Conservation (phyloP, 2,113 vertebrate genomes). For the Glaucidium brasilianum region DNA sequence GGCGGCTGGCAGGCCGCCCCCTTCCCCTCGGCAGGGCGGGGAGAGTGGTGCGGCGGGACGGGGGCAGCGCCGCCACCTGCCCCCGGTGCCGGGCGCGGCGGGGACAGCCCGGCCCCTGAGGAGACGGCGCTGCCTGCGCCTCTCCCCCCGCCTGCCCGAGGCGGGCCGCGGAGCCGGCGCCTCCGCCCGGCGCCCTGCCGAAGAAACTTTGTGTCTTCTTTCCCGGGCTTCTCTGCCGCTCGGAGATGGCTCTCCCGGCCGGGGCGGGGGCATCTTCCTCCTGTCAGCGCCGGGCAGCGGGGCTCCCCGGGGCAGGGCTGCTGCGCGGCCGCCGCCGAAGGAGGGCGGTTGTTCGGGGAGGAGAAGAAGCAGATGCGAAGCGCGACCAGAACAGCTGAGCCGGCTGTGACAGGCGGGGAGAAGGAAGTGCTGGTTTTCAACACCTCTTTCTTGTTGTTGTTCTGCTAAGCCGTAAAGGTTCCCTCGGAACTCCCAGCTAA, state of each 20-base stretch:
- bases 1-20: neutral
- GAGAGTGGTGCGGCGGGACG: neutral
- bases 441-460: neutral
- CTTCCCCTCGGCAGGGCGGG: neutral
- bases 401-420: constrained; percentile 1
- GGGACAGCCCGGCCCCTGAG: neutral
- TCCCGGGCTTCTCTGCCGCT: neutral
- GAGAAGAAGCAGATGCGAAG: neutral
- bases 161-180: neutral
- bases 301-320: neutral
- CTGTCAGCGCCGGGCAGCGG: constrained; percentile 1
- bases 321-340: neutral
- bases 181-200: neutral
- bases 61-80: neutral
- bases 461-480: neutral
- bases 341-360: neutral
- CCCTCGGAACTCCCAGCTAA: neutral
- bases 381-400: constrained; percentile 1
- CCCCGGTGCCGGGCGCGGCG: neutral
- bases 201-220: constrained; percentile 16
- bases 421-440: neutral
- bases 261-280: neutral
- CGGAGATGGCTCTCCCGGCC: neutral
- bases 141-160: neutral
- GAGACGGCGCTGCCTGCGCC: neutral